These are phyloP conservation scores for Urocynchramus pylzowi DNA, from an alignment of 2,113 vertebrate species.

Conservation along the genomic window DNA sequence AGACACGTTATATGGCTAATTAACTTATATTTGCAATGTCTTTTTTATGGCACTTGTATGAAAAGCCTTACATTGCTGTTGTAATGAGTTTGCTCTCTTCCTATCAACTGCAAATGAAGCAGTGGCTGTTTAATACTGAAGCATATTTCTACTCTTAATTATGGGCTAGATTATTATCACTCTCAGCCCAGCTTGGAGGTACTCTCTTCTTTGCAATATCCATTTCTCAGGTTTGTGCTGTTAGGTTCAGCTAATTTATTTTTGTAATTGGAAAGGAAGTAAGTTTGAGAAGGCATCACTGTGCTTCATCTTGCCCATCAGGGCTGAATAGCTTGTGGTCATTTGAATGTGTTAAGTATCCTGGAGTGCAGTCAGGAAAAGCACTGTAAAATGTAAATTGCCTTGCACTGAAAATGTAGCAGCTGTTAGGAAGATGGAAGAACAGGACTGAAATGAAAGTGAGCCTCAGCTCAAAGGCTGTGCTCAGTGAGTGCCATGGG, in stretches of 20 bases:
- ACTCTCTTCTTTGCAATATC: conserved; percentile 31
- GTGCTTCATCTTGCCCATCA: conserved; percentile 59
- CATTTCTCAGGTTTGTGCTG: conserved; percentile 51
- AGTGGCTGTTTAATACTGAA: conserved; percentile 44
- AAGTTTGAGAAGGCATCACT: conserved; percentile 39
- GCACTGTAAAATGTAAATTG: conserved; percentile 43
- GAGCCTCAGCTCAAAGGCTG: neutral
- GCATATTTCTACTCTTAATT: conserved; percentile 60
- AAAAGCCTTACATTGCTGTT: conserved; percentile 16
- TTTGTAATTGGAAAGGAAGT: conserved; percentile 60
- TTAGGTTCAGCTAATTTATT: conserved; percentile 59
- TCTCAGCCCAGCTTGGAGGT: conserved; percentile 55
- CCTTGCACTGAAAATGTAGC: conserved; percentile 1
- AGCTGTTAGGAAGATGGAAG: neutral
- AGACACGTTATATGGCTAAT: conserved; percentile 16
- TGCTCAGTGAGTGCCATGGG: neutral
- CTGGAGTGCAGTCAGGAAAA: conserved; percentile 9
- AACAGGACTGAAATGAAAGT: neutral
- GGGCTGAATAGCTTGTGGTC: conserved; percentile 49
- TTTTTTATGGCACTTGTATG: conserved; percentile 48
- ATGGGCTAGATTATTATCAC: conserved; percentile 60
- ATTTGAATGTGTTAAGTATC: conserved; percentile 57
- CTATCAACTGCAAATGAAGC: conserved; percentile 54
- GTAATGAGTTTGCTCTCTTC: conserved; percentile 44
- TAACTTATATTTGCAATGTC: conserved; percentile 40